Conservation (phyloP, 2,113 vertebrate genomes). For the Antidorcas marsupialis region DNA sequence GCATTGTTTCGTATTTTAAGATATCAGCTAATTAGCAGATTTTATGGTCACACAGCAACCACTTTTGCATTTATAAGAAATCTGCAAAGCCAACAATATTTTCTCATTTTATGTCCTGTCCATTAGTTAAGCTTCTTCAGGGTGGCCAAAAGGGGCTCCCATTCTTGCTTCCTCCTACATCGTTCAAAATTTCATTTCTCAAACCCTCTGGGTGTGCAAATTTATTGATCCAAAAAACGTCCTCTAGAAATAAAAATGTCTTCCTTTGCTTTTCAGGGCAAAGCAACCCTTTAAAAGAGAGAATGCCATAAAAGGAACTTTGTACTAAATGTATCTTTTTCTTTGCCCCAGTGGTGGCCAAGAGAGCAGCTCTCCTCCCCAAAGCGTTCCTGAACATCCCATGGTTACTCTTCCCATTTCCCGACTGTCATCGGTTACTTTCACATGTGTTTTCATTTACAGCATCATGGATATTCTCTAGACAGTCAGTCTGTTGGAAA, state of each 20-base stretch:
- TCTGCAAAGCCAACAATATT: neutral
- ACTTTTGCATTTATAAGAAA: neutral
- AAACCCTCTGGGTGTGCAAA: neutral
- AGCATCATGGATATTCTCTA: constrained; percentile 75
- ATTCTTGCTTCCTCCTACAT: too few species aligned
- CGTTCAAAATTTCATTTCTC: neutral
- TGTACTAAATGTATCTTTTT: constrained; percentile 31
- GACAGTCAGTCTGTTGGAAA: constrained; percentile 75
- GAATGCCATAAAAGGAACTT: constrained; percentile 27
- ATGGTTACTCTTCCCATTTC: constrained; percentile 47
- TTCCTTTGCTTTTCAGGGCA: neutral
- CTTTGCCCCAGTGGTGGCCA: constrained; percentile 33
- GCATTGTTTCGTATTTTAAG: neutral
- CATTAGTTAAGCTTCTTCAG: neutral
- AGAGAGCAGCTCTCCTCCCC: constrained; percentile 33
- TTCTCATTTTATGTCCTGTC: neutral
- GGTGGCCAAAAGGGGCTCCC: neutral
- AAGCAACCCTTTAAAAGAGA: neutral
- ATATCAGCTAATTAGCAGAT: neutral
- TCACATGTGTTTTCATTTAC: constrained; percentile 78
- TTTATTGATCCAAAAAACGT: neutral
- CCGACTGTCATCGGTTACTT: constrained; percentile 48
- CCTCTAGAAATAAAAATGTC: neutral
- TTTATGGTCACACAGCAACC: neutral
- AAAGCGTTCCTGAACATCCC: constrained; percentile 32